Evolutionary conservation across 2,113 vertebrate genomes (phyloP).

Genomic region (Cyphotilapia sp.): DNA sequence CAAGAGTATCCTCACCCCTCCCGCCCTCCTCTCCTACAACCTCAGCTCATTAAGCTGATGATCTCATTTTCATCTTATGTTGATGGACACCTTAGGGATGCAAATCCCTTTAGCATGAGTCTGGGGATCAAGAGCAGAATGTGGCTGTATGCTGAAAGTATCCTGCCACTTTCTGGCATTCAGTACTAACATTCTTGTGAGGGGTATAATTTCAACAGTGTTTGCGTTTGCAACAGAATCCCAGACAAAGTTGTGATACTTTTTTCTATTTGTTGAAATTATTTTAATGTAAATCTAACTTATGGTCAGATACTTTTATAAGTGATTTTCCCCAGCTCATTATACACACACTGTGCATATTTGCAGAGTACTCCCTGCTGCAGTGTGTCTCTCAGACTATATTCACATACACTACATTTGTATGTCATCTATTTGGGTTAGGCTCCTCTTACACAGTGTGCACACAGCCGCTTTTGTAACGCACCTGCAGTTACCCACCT

Average conservation of each 20-base stretch:
- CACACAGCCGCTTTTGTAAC: slow-evolving; percentile 31
- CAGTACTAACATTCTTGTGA: neutral
- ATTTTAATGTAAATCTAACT: neutral
- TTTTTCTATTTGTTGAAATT: neutral
- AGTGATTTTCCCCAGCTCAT: neutral
- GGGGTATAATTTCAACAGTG: neutral
- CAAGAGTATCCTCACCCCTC: neutral
- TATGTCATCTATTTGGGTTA: slow-evolving; percentile 45
- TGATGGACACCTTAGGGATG: slow-evolving; percentile 15
- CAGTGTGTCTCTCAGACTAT: neutral
- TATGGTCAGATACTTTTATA: neutral
- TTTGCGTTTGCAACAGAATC: neutral
- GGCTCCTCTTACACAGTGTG: neutral
- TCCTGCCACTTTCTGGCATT: neutral
- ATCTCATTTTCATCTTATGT: slow-evolving; percentile 25
- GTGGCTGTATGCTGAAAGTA: neutral
- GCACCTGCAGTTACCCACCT: slow-evolving; percentile 50
- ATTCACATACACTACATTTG: neutral
- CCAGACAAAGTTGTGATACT: neutral
- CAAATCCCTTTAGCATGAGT: neutral
- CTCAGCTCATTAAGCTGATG: slow-evolving; percentile 10
- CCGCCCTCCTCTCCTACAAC: neutral
- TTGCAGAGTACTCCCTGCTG: neutral
- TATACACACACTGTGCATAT: neutral
- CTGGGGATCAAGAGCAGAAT: neutral